phyloP scores from a whole-genome alignment of 2,113 vertebrate genomes.

The Mixornis gularis region DNA sequence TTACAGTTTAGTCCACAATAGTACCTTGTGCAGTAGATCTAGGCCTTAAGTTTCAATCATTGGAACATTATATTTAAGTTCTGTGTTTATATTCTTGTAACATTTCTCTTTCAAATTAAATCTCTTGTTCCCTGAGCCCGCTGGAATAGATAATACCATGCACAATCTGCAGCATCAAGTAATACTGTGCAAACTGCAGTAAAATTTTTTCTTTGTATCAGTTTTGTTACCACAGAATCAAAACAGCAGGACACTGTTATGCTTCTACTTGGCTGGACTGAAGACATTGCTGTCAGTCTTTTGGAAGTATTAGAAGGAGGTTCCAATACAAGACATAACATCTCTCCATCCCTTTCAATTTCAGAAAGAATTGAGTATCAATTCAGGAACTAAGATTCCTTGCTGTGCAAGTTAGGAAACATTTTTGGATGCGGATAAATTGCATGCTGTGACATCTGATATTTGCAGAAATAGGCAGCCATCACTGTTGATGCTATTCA shows the following conservation, averaged over 20 bases:
- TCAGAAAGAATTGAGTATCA: neutral
- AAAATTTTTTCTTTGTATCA: neutral
- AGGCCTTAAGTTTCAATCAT: neutral
- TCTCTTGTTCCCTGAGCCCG: constrained; percentile 17
- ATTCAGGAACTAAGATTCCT: neutral
- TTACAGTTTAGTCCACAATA: neutral
- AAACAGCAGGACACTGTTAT: neutral
- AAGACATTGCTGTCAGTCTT: neutral
- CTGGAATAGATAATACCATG: constrained; percentile 13
- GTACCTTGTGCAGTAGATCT: neutral
- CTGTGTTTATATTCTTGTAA: neutral
- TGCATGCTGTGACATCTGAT: neutral
- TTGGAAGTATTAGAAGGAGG: neutral
- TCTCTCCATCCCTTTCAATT: neutral
- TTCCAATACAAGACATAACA: neutral
- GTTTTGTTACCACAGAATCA: neutral
- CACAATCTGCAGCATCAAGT: neutral
- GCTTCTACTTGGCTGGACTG: neutral
- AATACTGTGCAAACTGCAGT: neutral
- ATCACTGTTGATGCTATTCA: neutral
- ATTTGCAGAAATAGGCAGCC: neutral
- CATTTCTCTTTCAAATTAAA: neutral
- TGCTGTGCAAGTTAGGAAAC: neutral
- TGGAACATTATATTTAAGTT: neutral
- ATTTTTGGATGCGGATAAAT: neutral